phyloP scores from a whole-genome alignment of 2,113 vertebrate species.

The Carassius carassius region DNA sequence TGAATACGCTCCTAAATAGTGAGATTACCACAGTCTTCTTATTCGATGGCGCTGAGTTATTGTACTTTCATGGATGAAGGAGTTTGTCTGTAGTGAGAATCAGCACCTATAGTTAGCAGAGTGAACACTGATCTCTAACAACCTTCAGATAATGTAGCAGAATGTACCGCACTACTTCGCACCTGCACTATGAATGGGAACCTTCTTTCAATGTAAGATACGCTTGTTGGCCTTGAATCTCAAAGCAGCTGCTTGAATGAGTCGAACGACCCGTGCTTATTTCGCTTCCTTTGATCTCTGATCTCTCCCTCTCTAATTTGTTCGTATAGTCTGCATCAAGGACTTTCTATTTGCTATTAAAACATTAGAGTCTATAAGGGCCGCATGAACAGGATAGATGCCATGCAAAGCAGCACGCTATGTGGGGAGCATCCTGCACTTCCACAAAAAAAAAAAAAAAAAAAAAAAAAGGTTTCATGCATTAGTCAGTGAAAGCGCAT shows the following conservation, averaged over 20 bases:
- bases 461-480: not conserved
- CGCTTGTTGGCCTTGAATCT: constrained; percentile 95
- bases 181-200: constrained; percentile 98
- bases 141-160: constrained; percentile 93
- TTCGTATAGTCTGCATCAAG: constrained; percentile 87
- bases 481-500: constrained; percentile 19
- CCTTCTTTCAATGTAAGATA: constrained; percentile 91
- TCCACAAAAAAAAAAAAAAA: not conserved
- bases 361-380: constrained; percentile 52
- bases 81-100: constrained; percentile 85
- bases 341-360: constrained; percentile 67
- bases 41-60: constrained; percentile 82
- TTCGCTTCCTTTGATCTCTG: constrained; percentile 89
- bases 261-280: constrained; percentile 85
- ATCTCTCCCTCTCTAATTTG: constrained; percentile 87
- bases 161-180: constrained; percentile 91
- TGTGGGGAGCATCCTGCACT: constrained; percentile 22
- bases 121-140: constrained; percentile 94
- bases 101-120: constrained; percentile 89
- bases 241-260: constrained; percentile 92
- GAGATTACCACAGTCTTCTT: constrained; percentile 74
- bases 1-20: constrained; percentile 46
- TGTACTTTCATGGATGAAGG: constrained; percentile 90
- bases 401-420: constrained; percentile 1
- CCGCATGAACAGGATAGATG: constrained; percentile 42